Evolutionary conservation across 1,140 invertebrate genomes (phyloP).

Genomic region (Pristionchus pacificus): DNA sequence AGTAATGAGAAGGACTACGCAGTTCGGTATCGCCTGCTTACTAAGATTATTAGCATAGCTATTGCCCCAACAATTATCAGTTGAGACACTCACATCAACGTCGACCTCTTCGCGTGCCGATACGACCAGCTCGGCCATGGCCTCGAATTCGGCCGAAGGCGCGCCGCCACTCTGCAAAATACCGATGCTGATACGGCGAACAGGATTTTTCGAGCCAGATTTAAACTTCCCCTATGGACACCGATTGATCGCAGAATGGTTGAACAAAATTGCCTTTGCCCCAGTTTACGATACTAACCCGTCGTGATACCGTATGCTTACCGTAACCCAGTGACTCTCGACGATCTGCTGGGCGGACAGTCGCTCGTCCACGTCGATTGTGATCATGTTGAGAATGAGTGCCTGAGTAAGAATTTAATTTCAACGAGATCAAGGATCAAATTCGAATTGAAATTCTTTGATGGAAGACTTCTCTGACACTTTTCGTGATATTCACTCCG

Average conservation of each 20-base stretch:
- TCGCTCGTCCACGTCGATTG: constrained; percentile 22
- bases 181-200: background rate
- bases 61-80: too few species aligned
- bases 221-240: background rate
- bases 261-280: too few species aligned
- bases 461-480: constrained; percentile 2
- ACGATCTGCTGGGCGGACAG: constrained; percentile 25
- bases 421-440: constrained; percentile 26
- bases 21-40: background rate
- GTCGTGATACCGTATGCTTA: constrained; percentile 10
- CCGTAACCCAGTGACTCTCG: constrained; percentile 24
- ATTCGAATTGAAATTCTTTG: background rate
- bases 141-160: constrained; percentile 25
- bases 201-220: background rate
- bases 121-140: constrained; percentile 31
- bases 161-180: constrained; percentile 26
- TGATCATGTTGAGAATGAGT: constrained; percentile 31
- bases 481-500: constrained; percentile 6
- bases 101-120: constrained; percentile 18
- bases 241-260: background rate
- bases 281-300: too few species aligned
- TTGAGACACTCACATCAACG: constrained; percentile 4
- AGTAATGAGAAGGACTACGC: background rate
- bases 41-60: background rate
- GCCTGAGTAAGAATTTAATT: constrained; percentile 19